Conservation (phyloP, 2,888 invertebrate species). For the Ferrisia virgata region DNA sequence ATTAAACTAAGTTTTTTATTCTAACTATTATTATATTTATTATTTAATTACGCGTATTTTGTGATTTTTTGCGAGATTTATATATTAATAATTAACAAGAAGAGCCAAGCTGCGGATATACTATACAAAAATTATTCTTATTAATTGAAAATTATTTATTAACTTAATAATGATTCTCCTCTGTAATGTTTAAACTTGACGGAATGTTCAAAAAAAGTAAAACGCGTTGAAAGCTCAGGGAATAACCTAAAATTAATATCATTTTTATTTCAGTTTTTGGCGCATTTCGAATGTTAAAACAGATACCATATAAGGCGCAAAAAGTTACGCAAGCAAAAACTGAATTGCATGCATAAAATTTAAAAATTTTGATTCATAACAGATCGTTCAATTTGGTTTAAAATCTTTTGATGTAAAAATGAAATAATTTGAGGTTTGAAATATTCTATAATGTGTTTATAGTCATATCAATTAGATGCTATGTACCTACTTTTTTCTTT, state of each 20-base stretch:
- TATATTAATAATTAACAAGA: constrained; percentile 12
- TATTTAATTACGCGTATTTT: constrained; percentile 20
- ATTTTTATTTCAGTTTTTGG: neutral
- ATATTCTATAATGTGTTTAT: neutral
- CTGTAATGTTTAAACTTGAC: neutral
- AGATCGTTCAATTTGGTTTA: neutral
- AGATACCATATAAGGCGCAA: too few species aligned
- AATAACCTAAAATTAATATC: neutral
- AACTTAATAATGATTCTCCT: neutral
- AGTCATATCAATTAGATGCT: neutral
- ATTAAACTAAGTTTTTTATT: neutral
- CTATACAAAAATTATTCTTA: constrained; percentile 10
- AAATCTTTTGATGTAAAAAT: neutral
- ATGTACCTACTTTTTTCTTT: neutral
- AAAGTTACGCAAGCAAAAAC: too few species aligned
- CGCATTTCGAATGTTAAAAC: neutral
- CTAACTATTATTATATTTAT: neutral
- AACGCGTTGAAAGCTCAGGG: neutral
- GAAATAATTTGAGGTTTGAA: neutral
- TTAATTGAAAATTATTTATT: neutral
- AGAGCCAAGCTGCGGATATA: constrained; percentile 27
- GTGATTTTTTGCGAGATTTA: constrained; percentile 29
- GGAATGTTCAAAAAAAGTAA: neutral
- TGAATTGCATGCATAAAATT: too few species aligned
- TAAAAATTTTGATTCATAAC: neutral